phyloP scores from a whole-genome alignment of 2,888 invertebrate species.

The Drosophila macrothrix region DNA sequence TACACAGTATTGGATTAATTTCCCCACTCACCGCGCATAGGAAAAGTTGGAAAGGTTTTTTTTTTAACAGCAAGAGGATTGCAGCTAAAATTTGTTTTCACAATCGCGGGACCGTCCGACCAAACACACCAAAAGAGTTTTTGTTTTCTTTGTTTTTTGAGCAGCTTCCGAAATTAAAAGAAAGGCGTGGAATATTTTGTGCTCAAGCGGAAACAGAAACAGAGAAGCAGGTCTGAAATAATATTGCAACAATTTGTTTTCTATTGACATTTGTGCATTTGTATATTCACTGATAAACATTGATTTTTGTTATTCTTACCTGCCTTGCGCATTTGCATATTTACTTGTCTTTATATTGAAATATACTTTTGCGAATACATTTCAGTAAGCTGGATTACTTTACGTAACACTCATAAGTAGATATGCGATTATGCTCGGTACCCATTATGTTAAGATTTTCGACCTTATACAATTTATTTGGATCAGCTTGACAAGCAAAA shows the following conservation, averaged over 20 bases:
- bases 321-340: not conserved
- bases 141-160: not conserved
- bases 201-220: conserved; percentile 7
- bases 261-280: conserved; percentile 1
- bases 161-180: conserved; percentile 13
- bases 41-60: not conserved
- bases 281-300: not conserved
- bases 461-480: not conserved
- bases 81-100: conserved; percentile 4
- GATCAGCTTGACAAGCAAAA: not conserved
- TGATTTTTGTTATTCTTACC: not conserved
- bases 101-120: not conserved
- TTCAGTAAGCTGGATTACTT: not conserved
- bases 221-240: not conserved
- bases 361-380: not conserved
- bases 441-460: no score
- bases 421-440: not conserved
- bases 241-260: not conserved
- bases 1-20: not conserved
- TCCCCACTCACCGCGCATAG: not conserved
- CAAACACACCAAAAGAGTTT: not conserved
- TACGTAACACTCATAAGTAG: not conserved
- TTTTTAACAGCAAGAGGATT: not conserved
- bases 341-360: not conserved
- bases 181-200: not conserved